Conservation (phyloP, 2,888 invertebrate genomes). For the Conomelus anceps region DNA sequence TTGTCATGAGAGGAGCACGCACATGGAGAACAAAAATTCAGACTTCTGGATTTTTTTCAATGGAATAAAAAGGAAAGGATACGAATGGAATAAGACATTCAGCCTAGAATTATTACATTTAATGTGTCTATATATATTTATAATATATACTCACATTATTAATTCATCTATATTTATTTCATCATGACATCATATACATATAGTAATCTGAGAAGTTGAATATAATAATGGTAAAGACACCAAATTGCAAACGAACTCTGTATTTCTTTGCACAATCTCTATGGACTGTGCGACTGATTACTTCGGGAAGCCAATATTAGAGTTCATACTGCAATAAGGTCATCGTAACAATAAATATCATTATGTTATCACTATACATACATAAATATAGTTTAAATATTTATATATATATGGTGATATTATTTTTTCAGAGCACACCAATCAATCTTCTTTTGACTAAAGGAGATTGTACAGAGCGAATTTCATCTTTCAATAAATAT, state of each 20-base stretch:
- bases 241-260: constrained; percentile 29
- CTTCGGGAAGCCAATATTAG: constrained; percentile 29
- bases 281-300: constrained; percentile 20
- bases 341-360: constrained; percentile 17
- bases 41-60: not conserved
- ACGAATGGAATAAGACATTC: not conserved
- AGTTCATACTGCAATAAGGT: constrained; percentile 27
- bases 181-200: constrained; percentile 35
- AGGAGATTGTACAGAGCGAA: constrained; percentile 39
- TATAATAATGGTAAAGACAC: constrained; percentile 25
- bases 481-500: constrained; percentile 18
- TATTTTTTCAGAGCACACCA: constrained; percentile 24
- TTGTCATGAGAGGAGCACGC: too few species aligned
- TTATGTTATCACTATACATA: constrained; percentile 21
- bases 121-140: constrained; percentile 24
- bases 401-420: not conserved
- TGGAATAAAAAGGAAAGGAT: not conserved
- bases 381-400: constrained; percentile 17
- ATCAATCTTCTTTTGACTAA: constrained; percentile 31
- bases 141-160: constrained; percentile 32
- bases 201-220: constrained; percentile 32
- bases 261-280: constrained; percentile 20
- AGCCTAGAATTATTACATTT: constrained; percentile 30
- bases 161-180: constrained; percentile 28
- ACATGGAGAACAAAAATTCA: too few species aligned